Evolutionary conservation across 2,113 vertebrate species (phyloP).

Genomic region (Pachycephala philippinensis): DNA sequence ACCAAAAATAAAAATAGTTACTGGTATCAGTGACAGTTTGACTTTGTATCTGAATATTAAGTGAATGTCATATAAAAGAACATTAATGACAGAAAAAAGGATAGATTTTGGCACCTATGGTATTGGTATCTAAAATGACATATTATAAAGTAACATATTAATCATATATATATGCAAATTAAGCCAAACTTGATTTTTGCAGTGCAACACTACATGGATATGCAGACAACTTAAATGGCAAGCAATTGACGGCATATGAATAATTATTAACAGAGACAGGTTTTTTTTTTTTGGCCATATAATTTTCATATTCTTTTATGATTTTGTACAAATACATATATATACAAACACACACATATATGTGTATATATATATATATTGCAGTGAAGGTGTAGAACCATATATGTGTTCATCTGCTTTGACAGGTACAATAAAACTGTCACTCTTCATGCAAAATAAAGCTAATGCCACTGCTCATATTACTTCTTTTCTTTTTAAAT

Average conservation of each 20-base stretch:
- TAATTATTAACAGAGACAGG: neutral
- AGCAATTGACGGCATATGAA: neutral
- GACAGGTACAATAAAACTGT: neutral
- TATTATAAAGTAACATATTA: neutral
- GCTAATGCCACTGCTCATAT: neutral
- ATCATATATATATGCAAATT: neutral
- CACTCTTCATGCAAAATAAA: neutral
- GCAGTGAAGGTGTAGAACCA: neutral
- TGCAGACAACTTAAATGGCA: neutral
- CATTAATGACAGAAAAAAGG: neutral
- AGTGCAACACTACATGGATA: neutral
- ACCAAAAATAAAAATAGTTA: neutral
- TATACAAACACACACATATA: neutral
- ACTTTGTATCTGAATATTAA: neutral
- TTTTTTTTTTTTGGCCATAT: rapidly evolving
- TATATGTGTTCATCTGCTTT: neutral
- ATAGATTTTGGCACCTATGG: neutral
- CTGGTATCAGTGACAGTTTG: neutral
- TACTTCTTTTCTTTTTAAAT: neutral
- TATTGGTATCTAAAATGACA: neutral
- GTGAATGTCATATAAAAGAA: neutral
- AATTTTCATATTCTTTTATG: neutral
- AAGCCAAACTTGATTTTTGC: neutral
- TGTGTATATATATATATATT: neutral
- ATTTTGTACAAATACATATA: neutral